phyloP scores from a whole-genome alignment of 1,140 invertebrate species.

The Triops cancriformis region DNA sequence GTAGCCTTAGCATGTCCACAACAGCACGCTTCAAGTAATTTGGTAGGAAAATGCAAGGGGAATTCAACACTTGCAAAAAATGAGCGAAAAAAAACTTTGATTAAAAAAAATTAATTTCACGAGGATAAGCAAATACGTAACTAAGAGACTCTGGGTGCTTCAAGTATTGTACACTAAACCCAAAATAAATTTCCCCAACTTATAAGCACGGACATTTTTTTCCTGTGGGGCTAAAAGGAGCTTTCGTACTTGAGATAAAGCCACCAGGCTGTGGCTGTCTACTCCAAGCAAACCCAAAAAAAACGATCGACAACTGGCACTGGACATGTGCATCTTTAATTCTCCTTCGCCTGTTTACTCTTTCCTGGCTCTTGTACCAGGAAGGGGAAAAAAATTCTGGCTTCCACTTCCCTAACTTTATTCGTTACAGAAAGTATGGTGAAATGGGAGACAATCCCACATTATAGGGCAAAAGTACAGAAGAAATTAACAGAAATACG shows the following conservation, averaged over 20 bases:
- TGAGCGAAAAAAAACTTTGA: neutral
- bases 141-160: neutral
- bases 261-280: slow-evolving; percentile 8
- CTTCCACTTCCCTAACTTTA: neutral
- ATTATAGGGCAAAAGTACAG: neutral
- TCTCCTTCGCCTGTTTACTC: neutral
- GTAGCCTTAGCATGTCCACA: neutral
- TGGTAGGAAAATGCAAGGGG: neutral
- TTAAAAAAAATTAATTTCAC: neutral
- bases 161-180: neutral
- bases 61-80: slow-evolving; percentile 2
- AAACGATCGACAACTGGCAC: slow-evolving; percentile 12
- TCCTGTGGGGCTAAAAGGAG: neutral
- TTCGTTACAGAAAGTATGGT: neutral
- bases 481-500: neutral
- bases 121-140: neutral
- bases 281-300: neutral
- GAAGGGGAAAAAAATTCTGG: neutral
- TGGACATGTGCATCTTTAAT: slow-evolving; percentile 11
- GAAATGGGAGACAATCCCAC: neutral
- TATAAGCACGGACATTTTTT: neutral
- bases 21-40: neutral
- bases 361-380: neutral
- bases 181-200: neutral
- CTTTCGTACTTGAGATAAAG: slow-evolving; percentile 7